Evolutionary conservation across 2,888 invertebrate genomes (phyloP).

Genomic region (Lycia hirtaria): DNA sequence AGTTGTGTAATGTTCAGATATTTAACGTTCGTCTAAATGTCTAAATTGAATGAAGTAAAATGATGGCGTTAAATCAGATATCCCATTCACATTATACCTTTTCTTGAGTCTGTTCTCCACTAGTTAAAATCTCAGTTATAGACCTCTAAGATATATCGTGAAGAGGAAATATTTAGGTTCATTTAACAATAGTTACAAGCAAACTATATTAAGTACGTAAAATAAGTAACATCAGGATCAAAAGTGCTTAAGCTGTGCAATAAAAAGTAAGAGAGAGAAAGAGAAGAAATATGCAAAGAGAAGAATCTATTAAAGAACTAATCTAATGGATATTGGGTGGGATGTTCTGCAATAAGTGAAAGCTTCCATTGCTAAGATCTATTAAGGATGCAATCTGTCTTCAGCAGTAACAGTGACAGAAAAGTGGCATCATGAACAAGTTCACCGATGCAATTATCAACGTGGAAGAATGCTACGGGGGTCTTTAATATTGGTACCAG

Average conservation of each 20-base stretch:
- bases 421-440: constrained; percentile 63
- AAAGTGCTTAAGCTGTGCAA: constrained; percentile 78
- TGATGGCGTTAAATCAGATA: constrained; percentile 9
- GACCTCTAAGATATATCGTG: constrained; percentile 23
- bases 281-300: constrained; percentile 40
- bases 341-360: constrained; percentile 38
- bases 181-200: constrained; percentile 48
- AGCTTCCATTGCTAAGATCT: constrained; percentile 48
- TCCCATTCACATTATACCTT: constrained; percentile 17
- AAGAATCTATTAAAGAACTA: constrained; percentile 41
- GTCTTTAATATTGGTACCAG: constrained; percentile 81
- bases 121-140: no score
- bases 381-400: constrained; percentile 66
- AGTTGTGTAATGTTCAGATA: constrained; percentile 26
- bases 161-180: constrained; percentile 17
- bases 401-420: constrained; percentile 60
- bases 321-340: constrained; percentile 24
- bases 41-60: constrained; percentile 16
- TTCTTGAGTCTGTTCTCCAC: not conserved
- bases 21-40: constrained; percentile 19
- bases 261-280: constrained; percentile 52
- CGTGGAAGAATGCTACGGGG: constrained; percentile 74
- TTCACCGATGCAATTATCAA: constrained; percentile 66
- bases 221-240: constrained; percentile 48
- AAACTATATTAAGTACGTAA: constrained; percentile 53